phyloP scores from a whole-genome alignment of 2,113 vertebrate genomes.

The Lepus timidus region DNA sequence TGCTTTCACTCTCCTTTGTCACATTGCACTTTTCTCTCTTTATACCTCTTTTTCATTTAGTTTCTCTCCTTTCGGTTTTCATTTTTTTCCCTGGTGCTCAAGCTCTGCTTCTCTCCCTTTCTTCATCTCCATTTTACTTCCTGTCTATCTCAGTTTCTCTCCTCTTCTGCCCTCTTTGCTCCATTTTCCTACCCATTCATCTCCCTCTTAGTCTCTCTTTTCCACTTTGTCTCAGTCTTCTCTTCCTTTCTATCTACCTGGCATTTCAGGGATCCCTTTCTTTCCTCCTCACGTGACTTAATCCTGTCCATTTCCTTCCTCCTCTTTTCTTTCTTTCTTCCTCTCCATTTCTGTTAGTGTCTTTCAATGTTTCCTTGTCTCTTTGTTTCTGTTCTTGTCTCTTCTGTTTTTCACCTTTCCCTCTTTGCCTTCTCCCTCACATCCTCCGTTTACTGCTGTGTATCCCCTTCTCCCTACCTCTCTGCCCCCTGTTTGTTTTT shows the following conservation, averaged over 20 bases:
- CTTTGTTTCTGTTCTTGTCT: background rate
- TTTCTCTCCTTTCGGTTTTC: background rate
- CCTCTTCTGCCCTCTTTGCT: background rate
- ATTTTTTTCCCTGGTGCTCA: background rate
- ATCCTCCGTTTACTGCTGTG: background rate
- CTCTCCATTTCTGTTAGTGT: too few species aligned
- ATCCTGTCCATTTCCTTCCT: background rate
- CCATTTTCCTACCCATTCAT: background rate
- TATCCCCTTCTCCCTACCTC: background rate
- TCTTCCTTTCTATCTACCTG: background rate
- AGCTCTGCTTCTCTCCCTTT: background rate
- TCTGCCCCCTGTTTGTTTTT: background rate
- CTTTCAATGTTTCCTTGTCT: too few species aligned
- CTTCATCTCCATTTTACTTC: background rate
- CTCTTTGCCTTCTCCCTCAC: too few species aligned
- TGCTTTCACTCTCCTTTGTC: slow-evolving; percentile 52
- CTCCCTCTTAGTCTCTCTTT: background rate
- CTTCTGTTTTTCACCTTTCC: background rate
- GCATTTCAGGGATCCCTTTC: background rate
- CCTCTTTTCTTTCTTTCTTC: background rate
- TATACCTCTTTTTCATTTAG: background rate
- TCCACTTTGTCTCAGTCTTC: background rate
- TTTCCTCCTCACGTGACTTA: background rate
- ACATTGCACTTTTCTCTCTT: background rate
- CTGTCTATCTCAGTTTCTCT: background rate